phyloP scores from a whole-genome alignment of 2,797 vertebrate species.

The Sebastes matsubarae region DNA sequence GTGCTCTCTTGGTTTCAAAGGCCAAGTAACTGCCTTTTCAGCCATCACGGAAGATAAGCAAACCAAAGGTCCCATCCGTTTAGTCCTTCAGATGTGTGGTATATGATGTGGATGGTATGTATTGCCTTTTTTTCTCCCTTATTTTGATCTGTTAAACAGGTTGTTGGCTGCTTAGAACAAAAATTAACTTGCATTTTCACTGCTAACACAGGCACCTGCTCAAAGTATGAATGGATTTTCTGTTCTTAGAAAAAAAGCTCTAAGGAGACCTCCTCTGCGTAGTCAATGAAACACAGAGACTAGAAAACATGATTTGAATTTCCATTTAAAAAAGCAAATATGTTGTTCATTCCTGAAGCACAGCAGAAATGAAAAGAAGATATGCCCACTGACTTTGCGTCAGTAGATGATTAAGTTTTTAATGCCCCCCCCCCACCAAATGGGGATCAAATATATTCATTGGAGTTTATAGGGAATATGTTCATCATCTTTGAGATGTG shows the following conservation, averaged over 20 bases:
- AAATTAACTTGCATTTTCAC: background rate
- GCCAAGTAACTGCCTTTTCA: conserved; percentile 2
- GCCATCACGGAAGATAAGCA: conserved; percentile 71
- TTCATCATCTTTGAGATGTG: background rate
- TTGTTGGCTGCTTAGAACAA: background rate
- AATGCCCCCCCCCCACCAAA: no score
- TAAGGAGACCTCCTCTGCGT: background rate
- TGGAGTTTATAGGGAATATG: background rate
- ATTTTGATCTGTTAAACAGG: conserved; percentile 1
- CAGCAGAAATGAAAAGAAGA: background rate
- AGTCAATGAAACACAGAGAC: background rate
- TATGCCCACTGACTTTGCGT: background rate
- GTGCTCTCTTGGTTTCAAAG: background rate
- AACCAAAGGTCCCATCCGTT: background rate
- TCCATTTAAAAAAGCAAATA: background rate
- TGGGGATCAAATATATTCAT: background rate
- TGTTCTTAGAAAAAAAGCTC: background rate
- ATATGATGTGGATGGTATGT: conserved; percentile 75
- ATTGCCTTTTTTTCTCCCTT: conserved; percentile 36
- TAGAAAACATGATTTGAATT: background rate
- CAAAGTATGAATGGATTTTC: conserved; percentile 13
- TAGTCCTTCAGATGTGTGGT: conserved; percentile 71
- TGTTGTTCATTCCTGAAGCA: background rate
- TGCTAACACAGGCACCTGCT: background rate
- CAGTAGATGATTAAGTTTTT: background rate